Percentiles rank a stretch among this genome's conserved stretches.
These are phyloP conservation scores for Halisarca cf. caerulea DNA, from an alignment of 37 sponge, comb jelly and placozoan species.

Conservation along the genomic window DNA sequence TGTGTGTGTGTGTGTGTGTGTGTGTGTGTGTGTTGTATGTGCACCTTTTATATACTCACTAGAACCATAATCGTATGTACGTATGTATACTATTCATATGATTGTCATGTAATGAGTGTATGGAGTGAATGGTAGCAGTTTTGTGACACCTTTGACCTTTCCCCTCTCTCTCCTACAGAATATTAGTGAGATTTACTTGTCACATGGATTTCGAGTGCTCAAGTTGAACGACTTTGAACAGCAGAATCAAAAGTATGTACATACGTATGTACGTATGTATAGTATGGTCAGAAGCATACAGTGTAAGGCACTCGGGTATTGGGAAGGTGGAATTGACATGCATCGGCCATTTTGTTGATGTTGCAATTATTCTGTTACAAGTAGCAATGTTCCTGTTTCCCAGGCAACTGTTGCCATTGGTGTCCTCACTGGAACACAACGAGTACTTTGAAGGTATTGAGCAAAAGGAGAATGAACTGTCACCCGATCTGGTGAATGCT, in stretches of 20 bases:
- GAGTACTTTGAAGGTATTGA: constrained; percentile 69
- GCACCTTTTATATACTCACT: too few species aligned
- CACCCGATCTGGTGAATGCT: constrained; percentile 28
- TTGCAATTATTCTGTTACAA: too few species aligned
- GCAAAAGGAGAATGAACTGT: constrained; percentile 26
- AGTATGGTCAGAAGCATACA: too few species aligned
- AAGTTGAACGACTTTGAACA: constrained; percentile 75
- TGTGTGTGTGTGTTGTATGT: too few species aligned
- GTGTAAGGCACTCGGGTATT: too few species aligned
- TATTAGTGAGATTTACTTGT: constrained; percentile 56
- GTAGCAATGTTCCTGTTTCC: background rate
- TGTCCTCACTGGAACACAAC: constrained; percentile 69
- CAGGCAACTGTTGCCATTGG: constrained; percentile 64
- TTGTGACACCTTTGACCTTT: background rate
- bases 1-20: background rate
- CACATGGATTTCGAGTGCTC: constrained; percentile 66
- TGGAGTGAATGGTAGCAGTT: too few species aligned
- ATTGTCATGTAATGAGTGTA: too few species aligned
- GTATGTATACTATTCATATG: too few species aligned
- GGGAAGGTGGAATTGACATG: too few species aligned
- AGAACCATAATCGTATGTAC: too few species aligned
- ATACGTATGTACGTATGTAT: background rate
- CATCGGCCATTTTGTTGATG: too few species aligned
- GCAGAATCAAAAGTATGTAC: constrained; percentile 7
- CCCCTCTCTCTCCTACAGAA: constrained; percentile 33